phyloP scores from a whole-genome alignment of 2,888 invertebrate genomes.

The Cecidostiba fungosa region DNA sequence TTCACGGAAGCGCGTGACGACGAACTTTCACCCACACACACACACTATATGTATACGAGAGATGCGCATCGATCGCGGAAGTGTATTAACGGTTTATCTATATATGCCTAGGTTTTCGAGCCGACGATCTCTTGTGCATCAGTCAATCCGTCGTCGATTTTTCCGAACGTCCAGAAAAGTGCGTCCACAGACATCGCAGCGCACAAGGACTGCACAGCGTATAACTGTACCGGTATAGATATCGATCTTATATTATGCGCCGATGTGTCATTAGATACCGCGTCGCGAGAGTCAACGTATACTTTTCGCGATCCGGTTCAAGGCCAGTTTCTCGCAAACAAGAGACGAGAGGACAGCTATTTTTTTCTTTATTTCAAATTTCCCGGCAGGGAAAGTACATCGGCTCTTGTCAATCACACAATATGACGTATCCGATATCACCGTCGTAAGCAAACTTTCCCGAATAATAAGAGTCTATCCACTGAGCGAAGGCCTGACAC shows the following conservation, averaged over 20 bases:
- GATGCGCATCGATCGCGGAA: constrained; percentile 12
- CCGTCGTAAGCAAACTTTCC: neutral
- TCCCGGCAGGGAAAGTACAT: neutral
- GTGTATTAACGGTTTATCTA: neutral
- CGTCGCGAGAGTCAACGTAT: neutral
- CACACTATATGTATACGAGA: neutral
- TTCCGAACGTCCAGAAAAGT: neutral
- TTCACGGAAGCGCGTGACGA: constrained; percentile 7
- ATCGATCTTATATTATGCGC: too few species aligned
- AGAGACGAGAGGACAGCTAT: neutral
- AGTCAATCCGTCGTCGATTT: too few species aligned
- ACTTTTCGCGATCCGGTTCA: neutral
- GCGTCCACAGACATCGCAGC: too few species aligned
- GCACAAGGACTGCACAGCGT: too few species aligned
- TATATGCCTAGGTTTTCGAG: too few species aligned
- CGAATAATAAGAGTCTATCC: too few species aligned
- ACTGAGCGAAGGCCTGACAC: neutral
- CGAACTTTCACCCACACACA: neutral
- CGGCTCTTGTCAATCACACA: too few species aligned
- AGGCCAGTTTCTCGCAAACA: neutral
- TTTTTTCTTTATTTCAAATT: neutral
- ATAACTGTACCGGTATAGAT: too few species aligned
- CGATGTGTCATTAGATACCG: neutral
- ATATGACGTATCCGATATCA: neutral
- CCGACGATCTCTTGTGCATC: too few species aligned